A percentile compares a stretch with the other conserved stretches of the same genome.
Conservation (phyloP, 2,113 vertebrate genomes). For the Cariama cristata region DNA sequence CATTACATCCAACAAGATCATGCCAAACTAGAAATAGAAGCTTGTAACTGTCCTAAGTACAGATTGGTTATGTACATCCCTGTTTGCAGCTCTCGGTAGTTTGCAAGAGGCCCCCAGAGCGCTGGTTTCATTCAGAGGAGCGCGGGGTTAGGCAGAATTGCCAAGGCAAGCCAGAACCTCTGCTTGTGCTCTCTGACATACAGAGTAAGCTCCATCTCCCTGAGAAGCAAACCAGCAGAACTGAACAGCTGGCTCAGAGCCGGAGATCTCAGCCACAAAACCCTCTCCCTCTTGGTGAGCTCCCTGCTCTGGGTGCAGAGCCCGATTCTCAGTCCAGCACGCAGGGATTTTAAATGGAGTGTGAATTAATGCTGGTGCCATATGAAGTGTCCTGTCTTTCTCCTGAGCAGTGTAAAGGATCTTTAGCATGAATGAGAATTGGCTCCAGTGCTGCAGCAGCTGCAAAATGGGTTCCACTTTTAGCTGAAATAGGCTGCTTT, state of each 20-base stretch:
- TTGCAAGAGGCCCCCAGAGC: not conserved
- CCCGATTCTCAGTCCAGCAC: not conserved
- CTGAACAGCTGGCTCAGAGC: not conserved
- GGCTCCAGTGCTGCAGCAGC: not conserved
- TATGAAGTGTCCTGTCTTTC: not conserved
- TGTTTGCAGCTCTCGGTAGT: not conserved
- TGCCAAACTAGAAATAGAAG: not conserved
- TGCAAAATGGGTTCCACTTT: not conserved
- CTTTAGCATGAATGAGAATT: not conserved
- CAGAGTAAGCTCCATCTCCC: rapidly evolving
- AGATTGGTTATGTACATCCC: not conserved
- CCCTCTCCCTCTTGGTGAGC: not conserved
- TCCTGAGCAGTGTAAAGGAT: not conserved
- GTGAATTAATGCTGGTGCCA: not conserved
- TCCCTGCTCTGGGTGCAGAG: not conserved
- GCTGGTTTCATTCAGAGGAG: not conserved
- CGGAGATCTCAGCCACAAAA: not conserved
- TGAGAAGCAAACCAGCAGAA: not conserved
- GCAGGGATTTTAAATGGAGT: not conserved
- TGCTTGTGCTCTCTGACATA: not conserved
- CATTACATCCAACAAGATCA: not conserved
- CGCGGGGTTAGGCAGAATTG: not conserved
- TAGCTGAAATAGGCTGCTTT: not conserved
- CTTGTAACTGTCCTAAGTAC: not conserved
- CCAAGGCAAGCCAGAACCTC: not conserved